Evolutionary conservation across 2,797 vertebrate species (phyloP).

Genomic region (Dromococcyx pavoninus): DNA sequence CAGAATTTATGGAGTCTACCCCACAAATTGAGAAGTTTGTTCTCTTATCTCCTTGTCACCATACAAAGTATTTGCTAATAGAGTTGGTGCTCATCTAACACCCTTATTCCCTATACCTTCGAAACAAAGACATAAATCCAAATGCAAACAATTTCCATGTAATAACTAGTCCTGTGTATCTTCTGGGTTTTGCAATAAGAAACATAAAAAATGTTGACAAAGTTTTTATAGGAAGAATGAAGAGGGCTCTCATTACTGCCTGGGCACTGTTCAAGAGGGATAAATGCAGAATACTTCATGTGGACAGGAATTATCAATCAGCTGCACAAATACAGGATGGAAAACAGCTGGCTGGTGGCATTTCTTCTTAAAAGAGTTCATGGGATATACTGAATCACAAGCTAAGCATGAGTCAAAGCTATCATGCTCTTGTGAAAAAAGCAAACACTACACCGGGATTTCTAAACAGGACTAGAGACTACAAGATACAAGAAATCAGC

Average conservation of each 20-base stretch:
- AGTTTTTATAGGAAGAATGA: not conserved
- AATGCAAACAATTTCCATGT: not conserved
- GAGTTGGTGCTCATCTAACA: not conserved
- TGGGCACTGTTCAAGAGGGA: not conserved
- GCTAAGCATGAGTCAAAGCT: not conserved
- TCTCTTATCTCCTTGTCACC: not conserved
- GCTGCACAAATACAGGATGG: not conserved
- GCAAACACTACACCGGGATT: not conserved
- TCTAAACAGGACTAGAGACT: not conserved
- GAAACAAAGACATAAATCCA: not conserved
- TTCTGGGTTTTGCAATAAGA: not conserved
- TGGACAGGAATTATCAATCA: not conserved
- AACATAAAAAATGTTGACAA: not conserved
- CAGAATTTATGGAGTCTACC: conserved; percentile 4
- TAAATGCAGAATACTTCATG: not conserved
- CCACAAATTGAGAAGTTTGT: not conserved
- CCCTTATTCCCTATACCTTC: not conserved
- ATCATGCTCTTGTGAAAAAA: not conserved
- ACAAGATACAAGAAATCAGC: not conserved
- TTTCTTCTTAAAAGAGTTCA: not conserved
- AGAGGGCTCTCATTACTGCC: not conserved
- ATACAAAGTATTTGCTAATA: not conserved
- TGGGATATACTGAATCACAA: not conserved
- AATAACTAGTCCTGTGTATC: not conserved
- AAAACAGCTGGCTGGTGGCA: not conserved